Conservation (phyloP, 2,888 invertebrate species). For the Yponomeuta malinellus region DNA sequence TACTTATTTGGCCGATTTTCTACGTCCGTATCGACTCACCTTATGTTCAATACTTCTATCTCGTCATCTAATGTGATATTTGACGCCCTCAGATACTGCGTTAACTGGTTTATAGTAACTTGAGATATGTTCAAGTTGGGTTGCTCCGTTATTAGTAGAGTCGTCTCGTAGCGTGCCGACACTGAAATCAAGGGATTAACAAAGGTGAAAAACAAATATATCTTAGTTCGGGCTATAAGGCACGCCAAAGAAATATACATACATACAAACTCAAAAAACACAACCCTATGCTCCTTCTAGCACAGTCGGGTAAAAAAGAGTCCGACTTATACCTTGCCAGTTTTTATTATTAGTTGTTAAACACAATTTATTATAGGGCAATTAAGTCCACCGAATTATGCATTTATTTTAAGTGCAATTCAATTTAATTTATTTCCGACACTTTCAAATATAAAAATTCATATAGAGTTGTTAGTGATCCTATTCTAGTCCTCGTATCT, state of each 20-base stretch:
- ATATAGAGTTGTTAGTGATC: too few species aligned
- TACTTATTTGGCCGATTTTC: background rate
- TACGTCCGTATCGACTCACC: conserved; percentile 64
- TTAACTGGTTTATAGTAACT: conserved; percentile 63
- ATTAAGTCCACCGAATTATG: too few species aligned
- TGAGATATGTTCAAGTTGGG: conserved; percentile 23
- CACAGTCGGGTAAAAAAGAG: background rate
- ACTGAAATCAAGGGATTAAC: conserved; percentile 50
- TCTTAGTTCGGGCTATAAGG: background rate
- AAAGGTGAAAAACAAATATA: background rate
- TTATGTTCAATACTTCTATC: conserved; percentile 80
- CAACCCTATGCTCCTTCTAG: background rate
- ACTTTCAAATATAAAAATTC: too few species aligned
- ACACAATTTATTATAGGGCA: too few species aligned
- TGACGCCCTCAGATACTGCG: conserved; percentile 77
- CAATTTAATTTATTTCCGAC: too few species aligned
- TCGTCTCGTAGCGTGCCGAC: conserved; percentile 77
- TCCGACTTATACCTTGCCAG: too few species aligned
- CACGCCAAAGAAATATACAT: too few species aligned
- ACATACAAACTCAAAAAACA: background rate
- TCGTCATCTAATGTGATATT: conserved; percentile 79
- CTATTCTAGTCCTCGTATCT: too few species aligned
- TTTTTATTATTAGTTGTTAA: too few species aligned
- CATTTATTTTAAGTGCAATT: too few species aligned
- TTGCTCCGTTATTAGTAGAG: conserved; percentile 69